These are phyloP conservation scores for Sternotherus odoratus DNA, from an alignment of 2,797 vertebrate genomes.

Conservation along the genomic window DNA sequence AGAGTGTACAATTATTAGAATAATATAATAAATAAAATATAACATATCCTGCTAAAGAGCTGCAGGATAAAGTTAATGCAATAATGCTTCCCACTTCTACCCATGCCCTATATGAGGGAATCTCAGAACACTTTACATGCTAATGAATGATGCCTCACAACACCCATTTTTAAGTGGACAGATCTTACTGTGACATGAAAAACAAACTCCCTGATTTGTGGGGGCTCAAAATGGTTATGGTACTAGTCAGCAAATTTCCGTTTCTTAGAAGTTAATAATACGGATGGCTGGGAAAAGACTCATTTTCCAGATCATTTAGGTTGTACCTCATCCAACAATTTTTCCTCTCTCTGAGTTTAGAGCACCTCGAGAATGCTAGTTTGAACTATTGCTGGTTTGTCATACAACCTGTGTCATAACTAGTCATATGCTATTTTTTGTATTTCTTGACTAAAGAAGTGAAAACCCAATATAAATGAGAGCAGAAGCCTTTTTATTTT, in stretches of 20 bases:
- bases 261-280: neutral
- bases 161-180: neutral
- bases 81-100: slow-evolving; percentile 29
- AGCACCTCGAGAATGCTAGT: neutral
- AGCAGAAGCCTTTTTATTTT: neutral
- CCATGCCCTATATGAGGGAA: slow-evolving; percentile 33
- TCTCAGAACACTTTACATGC: slow-evolving; percentile 37
- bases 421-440: neutral
- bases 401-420: neutral
- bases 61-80: slow-evolving; percentile 65
- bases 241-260: neutral
- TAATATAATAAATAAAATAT: neutral
- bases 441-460: neutral
- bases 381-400: neutral
- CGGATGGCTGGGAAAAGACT: neutral
- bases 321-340: neutral
- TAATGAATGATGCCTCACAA: neutral
- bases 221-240: neutral
- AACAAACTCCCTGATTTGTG: neutral
- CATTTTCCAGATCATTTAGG: neutral
- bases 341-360: neutral
- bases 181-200: neutral
- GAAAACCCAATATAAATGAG: neutral
- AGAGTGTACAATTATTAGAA: slow-evolving; percentile 58
- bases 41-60: slow-evolving; percentile 24